These are phyloP conservation scores for Patella caerulea DNA, from an alignment of 2,888 invertebrate genomes.

Conservation along the genomic window DNA sequence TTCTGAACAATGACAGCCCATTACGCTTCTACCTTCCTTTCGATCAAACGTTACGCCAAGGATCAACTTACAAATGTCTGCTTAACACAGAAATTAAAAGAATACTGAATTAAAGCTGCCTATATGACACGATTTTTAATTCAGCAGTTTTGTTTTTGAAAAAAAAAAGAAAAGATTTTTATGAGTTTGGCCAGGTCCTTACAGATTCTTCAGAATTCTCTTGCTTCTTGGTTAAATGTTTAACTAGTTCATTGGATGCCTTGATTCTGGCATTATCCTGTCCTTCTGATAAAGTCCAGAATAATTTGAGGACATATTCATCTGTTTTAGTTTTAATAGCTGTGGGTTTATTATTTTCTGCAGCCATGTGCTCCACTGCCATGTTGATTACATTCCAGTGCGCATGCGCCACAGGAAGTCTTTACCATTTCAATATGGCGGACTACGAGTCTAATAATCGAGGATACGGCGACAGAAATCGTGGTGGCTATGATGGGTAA, in stretches of 20 bases:
- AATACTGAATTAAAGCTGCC: no score
- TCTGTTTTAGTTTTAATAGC: constrained; percentile 16
- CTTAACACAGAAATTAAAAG: no score
- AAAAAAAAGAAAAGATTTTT: no score
- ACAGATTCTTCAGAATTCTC: not conserved
- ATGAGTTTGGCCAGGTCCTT: no score
- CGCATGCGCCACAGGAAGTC: constrained; percentile 21
- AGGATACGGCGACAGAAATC: constrained; percentile 36
- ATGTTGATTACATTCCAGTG: constrained; percentile 17
- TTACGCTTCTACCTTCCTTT: no score
- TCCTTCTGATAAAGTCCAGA: constrained; percentile 50
- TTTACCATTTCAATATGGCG: constrained; percentile 49
- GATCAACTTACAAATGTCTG: no score
- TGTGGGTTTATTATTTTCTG: not conserved
- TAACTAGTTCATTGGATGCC: constrained; percentile 37
- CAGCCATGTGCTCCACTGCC: constrained; percentile 22
- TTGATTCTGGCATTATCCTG: constrained; percentile 43
- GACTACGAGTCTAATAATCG: constrained; percentile 48
- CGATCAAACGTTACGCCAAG: no score
- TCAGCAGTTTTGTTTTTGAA: no score
- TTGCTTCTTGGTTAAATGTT: constrained; percentile 26
- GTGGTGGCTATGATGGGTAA: not conserved
- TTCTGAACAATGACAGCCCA: no score
- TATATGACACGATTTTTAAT: no score
- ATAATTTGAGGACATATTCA: constrained; percentile 42